Evolutionary conservation across 2,888 invertebrate species (phyloP).

Genomic region (Diarsia dahlii): DNA sequence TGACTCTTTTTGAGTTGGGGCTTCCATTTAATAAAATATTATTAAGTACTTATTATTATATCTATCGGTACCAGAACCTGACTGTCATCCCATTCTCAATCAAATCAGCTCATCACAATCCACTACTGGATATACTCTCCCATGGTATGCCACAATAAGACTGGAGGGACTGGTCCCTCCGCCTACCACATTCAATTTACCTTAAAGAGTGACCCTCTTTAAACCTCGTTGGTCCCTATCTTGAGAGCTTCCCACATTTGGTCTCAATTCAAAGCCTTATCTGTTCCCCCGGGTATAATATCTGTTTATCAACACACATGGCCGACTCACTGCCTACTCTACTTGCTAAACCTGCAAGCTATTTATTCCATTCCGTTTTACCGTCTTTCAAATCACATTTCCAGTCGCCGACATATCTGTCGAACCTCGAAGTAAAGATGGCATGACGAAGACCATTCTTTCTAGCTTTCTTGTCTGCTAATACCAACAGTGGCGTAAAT

Average conservation of each 20-base stretch:
- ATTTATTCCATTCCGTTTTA: slow-evolving; percentile 49
- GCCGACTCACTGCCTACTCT: neutral
- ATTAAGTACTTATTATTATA: neutral
- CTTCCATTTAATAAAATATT: neutral
- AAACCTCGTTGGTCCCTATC: neutral
- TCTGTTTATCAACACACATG: neutral
- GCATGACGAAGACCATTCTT: slow-evolving; percentile 91
- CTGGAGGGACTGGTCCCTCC: too few species aligned
- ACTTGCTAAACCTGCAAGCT: neutral
- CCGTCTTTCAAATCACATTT: slow-evolving; percentile 88
- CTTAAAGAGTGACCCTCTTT: too few species aligned
- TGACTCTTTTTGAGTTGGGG: neutral
- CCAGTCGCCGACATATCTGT: slow-evolving; percentile 92
- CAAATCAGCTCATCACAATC: neutral
- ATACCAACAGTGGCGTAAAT: slow-evolving; percentile 78
- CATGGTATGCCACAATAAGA: neutral
- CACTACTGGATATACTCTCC: neutral
- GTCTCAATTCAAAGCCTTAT: neutral
- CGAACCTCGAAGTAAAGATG: slow-evolving; percentile 88
- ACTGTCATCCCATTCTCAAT: neutral
- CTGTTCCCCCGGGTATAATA: neutral
- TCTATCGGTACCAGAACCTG: neutral
- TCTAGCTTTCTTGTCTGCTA: slow-evolving; percentile 84
- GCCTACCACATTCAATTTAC: too few species aligned
- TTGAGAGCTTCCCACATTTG: neutral